Conservation (phyloP, 2,888 invertebrate species). For the Abrostola tripartita region DNA sequence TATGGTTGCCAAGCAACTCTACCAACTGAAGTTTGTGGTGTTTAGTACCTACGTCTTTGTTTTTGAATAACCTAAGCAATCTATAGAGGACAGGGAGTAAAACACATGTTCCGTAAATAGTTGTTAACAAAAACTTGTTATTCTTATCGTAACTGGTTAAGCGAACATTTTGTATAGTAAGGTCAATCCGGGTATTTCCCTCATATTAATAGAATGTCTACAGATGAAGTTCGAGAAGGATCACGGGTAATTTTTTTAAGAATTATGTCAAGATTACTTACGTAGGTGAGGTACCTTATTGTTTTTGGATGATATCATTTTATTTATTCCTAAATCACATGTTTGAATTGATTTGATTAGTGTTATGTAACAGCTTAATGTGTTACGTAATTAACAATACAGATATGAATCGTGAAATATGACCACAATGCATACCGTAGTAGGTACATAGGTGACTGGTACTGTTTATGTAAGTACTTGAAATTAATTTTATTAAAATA, state of each 20-base stretch:
- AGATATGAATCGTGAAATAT: not conserved
- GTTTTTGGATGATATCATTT: too few species aligned
- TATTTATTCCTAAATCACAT: too few species aligned
- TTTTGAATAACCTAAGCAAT: not conserved
- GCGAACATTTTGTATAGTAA: constrained; percentile 30
- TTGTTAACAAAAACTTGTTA: constrained; percentile 18
- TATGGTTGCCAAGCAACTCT: too few species aligned
- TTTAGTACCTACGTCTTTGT: not conserved
- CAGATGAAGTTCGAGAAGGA: constrained; percentile 7
- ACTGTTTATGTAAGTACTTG: not conserved
- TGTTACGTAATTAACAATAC: not conserved
- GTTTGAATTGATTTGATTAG: not conserved
- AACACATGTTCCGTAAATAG: not conserved
- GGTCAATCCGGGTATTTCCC: constrained; percentile 22
- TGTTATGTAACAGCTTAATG: not conserved
- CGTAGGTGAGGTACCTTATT: too few species aligned
- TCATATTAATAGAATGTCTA: not conserved
- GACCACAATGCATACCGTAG: not conserved
- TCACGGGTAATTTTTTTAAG: too few species aligned
- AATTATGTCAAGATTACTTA: too few species aligned
- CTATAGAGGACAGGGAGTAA: not conserved
- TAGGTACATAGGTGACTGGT: not conserved
- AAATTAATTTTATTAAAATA: too few species aligned
- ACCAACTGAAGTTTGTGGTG: too few species aligned
- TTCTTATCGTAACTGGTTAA: constrained; percentile 6